Conservation (phyloP, 2,797 vertebrate genomes). For the Sebastes kiyomatsui region DNA sequence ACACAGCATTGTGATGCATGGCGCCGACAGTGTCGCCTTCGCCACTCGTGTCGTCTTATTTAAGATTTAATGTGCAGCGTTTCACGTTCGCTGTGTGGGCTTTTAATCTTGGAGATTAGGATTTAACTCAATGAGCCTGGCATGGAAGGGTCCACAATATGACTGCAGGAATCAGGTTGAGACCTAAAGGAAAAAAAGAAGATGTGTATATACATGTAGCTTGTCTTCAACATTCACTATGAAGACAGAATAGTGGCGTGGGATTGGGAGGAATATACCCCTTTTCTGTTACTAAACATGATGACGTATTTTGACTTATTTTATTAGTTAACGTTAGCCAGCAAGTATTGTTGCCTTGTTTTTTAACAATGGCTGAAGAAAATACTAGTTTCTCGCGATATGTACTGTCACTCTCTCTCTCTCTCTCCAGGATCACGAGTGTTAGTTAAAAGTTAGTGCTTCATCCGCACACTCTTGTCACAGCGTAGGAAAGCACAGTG, state of each 20-base stretch:
- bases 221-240: not conserved
- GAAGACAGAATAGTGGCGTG: not conserved
- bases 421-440: no score
- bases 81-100: not conserved
- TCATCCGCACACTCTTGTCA: no score
- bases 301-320: no score
- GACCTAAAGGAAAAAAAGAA: not conserved
- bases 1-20: not conserved
- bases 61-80: not conserved
- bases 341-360: no score
- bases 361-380: no score
- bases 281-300: no score
- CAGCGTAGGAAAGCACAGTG: no score
- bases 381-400: no score
- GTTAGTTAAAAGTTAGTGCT: no score
- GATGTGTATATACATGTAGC: not conserved
- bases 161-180: not conserved
- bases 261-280: not conserved
- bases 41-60: not conserved
- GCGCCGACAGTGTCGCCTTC: not conserved
- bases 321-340: fast-evolving
- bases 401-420: no score
- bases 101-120: slow-evolving; percentile 11
- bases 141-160: not conserved
- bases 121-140: not conserved